Conservation (phyloP, 2,888 invertebrate species). For the Scaptomyza parva region DNA sequence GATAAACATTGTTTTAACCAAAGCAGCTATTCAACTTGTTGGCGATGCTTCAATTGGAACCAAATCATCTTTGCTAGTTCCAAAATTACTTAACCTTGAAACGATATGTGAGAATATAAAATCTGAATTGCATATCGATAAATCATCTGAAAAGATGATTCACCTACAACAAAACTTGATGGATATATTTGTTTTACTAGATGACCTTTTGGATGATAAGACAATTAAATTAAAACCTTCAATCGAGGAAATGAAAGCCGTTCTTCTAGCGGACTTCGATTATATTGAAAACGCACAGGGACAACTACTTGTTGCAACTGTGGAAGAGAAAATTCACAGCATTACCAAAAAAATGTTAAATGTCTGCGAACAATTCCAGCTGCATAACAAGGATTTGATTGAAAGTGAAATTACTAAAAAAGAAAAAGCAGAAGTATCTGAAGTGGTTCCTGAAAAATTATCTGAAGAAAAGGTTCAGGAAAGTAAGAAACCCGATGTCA, state of each 20-base stretch:
- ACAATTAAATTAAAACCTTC: slow-evolving; percentile 29
- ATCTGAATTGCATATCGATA: slow-evolving; percentile 49
- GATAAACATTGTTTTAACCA: slow-evolving; percentile 46
- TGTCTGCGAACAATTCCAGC: slow-evolving; percentile 51
- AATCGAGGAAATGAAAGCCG: slow-evolving; percentile 59
- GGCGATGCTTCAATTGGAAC: slow-evolving; percentile 40
- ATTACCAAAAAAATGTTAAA: slow-evolving; percentile 49
- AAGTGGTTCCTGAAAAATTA: no score
- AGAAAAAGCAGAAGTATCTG: no score
- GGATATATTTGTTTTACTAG: slow-evolving; percentile 78
- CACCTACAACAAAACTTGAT: slow-evolving; percentile 78
- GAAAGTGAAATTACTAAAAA: not conserved
- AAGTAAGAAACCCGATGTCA: no score
- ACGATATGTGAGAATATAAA: slow-evolving; percentile 49
- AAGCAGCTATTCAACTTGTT: slow-evolving; percentile 43
- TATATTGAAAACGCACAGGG: slow-evolving; percentile 59
- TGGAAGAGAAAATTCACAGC: slow-evolving; percentile 47
- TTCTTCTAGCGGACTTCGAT: slow-evolving; percentile 61
- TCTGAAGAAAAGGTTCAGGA: no score
- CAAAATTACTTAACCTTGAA: slow-evolving; percentile 57
- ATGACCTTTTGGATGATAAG: slow-evolving; percentile 66
- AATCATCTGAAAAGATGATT: slow-evolving; percentile 76
- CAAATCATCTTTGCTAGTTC: slow-evolving; percentile 47
- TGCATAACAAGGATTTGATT: not conserved
- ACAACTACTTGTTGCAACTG: slow-evolving; percentile 27